phyloP scores from a whole-genome alignment of 2,888 invertebrate genomes.

The Drosophila anceps region DNA sequence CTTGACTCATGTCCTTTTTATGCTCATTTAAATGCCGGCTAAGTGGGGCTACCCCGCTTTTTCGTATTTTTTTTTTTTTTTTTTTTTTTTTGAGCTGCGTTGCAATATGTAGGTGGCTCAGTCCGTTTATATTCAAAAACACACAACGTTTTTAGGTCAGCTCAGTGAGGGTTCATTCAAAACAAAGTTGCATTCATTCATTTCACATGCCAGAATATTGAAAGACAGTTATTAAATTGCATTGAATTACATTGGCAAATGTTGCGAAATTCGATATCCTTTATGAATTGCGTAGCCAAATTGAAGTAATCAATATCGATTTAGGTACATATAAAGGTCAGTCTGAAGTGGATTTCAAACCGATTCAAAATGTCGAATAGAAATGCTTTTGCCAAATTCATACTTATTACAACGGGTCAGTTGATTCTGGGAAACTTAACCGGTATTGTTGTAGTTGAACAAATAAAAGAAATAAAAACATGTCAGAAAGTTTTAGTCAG shows the following conservation, averaged over 20 bases:
- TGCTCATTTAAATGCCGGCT: constrained; percentile 67
- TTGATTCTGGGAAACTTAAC: too few relatives aligned
- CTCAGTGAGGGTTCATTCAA: constrained; percentile 50
- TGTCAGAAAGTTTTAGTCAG: too few relatives aligned
- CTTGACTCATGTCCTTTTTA: constrained; percentile 51
- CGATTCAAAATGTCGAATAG: neutral
- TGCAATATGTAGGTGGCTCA: constrained; percentile 21
- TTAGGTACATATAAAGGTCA: constrained; percentile 20
- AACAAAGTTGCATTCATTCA: constrained; percentile 19
- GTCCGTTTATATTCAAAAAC: constrained; percentile 3
- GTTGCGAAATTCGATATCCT: constrained; percentile 70
- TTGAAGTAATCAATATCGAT: constrained; percentile 40
- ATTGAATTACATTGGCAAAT: constrained; percentile 76
- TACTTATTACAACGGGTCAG: neutral
- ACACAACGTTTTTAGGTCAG: constrained; percentile 14
- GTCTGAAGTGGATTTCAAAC: neutral
- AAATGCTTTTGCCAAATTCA: neutral
- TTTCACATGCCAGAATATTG: constrained; percentile 57
- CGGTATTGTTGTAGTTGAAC: neutral
- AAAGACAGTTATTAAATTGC: constrained; percentile 55
- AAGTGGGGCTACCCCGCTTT: constrained; percentile 62
- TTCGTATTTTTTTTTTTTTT: neutral
- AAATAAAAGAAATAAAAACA: neutral
- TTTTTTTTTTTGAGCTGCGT: constrained; percentile 16
- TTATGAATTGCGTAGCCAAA: constrained; percentile 52